Evolutionary conservation across 2,797 vertebrate species (phyloP).

Genomic region (Petrocephalus schoutedeni): DNA sequence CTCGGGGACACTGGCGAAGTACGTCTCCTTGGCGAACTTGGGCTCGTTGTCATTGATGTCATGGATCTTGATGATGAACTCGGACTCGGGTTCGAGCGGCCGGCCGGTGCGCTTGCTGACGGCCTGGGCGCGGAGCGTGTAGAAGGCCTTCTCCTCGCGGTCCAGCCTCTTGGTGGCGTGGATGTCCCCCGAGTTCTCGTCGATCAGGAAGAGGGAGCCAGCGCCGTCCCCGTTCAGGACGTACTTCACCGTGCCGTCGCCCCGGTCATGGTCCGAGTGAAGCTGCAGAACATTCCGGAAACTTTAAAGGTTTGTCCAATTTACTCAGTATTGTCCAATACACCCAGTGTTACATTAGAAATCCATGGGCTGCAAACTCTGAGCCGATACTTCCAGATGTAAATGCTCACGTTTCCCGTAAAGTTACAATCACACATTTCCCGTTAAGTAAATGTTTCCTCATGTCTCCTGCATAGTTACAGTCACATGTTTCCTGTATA

Average conservation of each 20-base stretch:
- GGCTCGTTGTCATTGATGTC: conserved; percentile 97
- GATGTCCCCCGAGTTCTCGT: conserved; percentile 91
- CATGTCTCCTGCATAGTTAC: background rate
- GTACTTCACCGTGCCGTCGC: conserved; percentile 83
- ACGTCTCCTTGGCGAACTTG: conserved; percentile 80
- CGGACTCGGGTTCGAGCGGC: conserved; percentile 85
- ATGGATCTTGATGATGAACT: conserved; percentile 97
- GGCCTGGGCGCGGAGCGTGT: conserved; percentile 84
- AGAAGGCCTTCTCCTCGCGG: conserved; percentile 87
- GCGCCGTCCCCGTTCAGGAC: conserved; percentile 88
- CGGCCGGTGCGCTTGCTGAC: conserved; percentile 80
- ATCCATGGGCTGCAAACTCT: background rate
- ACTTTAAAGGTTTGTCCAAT: background rate
- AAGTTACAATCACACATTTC: background rate
- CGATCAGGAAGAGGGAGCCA: conserved; percentile 85
- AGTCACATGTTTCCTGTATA: background rate
- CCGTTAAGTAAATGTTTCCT: background rate
- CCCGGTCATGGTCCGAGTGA: conserved; percentile 85
- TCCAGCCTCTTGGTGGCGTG: conserved; percentile 70
- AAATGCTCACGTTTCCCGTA: background rate
- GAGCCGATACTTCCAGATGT: background rate
- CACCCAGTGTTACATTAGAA: background rate
- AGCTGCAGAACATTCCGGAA: conserved; percentile 61
- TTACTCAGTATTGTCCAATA: no score
- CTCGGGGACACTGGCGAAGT: conserved; percentile 79